A percentile compares a stretch with the other conserved stretches of the same genome.
These are phyloP conservation scores for Pelecanus crispus DNA, from an alignment of 2,113 vertebrate species.

Conservation along the genomic window DNA sequence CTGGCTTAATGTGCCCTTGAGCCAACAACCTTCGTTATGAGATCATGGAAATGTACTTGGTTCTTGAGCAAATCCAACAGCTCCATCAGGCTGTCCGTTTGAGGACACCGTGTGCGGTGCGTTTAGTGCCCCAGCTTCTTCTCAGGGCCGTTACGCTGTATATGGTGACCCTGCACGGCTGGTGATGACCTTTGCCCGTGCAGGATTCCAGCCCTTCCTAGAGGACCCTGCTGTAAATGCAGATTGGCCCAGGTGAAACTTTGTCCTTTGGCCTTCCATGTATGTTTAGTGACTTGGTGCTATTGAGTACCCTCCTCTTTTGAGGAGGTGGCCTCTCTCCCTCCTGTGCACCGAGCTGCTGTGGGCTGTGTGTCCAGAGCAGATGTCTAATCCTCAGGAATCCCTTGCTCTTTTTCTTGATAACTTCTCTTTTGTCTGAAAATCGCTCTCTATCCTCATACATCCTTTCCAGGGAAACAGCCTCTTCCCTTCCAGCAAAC, in stretches of 20 bases:
- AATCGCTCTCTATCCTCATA: not conserved
- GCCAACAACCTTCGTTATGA: not conserved
- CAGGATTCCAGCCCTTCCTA: not conserved
- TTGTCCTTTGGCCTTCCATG: not conserved
- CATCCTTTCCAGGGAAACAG: not conserved
- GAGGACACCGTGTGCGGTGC: not conserved
- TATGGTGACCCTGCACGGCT: not conserved
- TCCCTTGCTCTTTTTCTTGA: constrained; percentile 16
- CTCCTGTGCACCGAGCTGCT: not conserved
- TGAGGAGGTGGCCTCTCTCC: not conserved
- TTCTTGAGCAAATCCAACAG: not conserved
- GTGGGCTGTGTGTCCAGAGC: not conserved
- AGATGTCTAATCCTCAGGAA: not conserved
- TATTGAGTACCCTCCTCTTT: not conserved
- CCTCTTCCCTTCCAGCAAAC: not conserved
- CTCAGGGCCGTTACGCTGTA: not conserved
- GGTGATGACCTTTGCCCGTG: not conserved
- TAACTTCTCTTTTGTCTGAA: not conserved
- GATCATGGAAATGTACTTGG: not conserved
- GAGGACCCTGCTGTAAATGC: not conserved
- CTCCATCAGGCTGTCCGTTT: fast-evolving
- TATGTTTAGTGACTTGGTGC: not conserved
- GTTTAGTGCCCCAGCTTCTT: not conserved
- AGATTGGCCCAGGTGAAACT: not conserved
- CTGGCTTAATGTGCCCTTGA: constrained; percentile 11